Conservation (phyloP, 2,797 vertebrate genomes). For the Phoxinus dragarum region DNA sequence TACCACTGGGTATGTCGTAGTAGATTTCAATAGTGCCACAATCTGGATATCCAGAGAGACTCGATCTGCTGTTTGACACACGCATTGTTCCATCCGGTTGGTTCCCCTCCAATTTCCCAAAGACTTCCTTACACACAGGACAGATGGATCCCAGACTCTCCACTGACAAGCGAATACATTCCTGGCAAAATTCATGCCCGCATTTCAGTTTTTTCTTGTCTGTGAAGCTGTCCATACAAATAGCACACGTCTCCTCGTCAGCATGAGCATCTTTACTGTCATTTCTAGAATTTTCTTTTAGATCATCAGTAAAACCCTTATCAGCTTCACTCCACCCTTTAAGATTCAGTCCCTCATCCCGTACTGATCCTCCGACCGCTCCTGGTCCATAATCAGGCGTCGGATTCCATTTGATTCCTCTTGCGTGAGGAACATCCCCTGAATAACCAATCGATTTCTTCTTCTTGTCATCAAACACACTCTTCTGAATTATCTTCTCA, state of each 20-base stretch:
- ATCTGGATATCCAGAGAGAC: constrained; percentile 50
- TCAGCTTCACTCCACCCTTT: accelerated
- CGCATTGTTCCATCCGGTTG: constrained; percentile 69
- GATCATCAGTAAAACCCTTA: no score
- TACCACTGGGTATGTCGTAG: constrained; percentile 63
- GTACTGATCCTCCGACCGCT: not conserved
- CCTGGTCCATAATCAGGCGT: not conserved
- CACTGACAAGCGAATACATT: constrained; percentile 28
- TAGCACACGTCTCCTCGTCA: constrained; percentile 59
- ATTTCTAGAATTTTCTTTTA: not conserved
- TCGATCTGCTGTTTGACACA: accelerated
- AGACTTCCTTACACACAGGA: constrained; percentile 75
- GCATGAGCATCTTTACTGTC: not conserved
- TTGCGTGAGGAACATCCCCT: not conserved
- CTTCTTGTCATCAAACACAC: constrained; percentile 16
- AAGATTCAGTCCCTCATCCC: not conserved
- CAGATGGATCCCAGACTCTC: constrained; percentile 61
- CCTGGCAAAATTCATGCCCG: constrained; percentile 73
- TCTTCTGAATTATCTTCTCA: constrained; percentile 12
- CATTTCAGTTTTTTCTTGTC: constrained; percentile 67
- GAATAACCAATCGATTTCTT: constrained; percentile 30
- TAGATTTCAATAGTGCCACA: constrained; percentile 54
- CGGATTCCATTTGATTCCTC: not conserved
- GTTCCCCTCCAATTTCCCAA: constrained; percentile 69
- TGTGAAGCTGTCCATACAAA: constrained; percentile 68